Percentiles rank a stretch among this genome's conserved stretches.
Conservation (phyloP, 2,888 invertebrate species). For the Digitonthophagus gazella region DNA sequence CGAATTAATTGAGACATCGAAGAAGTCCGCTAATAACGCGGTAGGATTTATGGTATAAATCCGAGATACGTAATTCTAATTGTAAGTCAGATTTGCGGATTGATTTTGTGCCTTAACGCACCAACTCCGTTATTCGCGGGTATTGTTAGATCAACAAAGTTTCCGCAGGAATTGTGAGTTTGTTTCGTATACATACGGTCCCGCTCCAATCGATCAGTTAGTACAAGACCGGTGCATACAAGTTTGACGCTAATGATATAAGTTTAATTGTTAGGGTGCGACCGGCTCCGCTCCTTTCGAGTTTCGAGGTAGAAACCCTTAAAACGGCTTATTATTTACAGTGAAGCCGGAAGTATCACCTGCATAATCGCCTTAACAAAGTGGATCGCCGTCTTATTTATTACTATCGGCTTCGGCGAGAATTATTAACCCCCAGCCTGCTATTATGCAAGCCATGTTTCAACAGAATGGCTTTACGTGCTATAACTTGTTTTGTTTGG, state of each 20-base stretch:
- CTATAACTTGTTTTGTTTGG: background rate
- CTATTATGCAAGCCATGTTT: background rate
- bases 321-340: conserved; percentile 5
- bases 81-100: background rate
- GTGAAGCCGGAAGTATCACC: background rate
- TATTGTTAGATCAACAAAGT: background rate
- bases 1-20: background rate
- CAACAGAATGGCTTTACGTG: background rate
- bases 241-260: conserved; percentile 37
- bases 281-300: background rate
- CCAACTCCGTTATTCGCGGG: background rate
- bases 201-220: background rate
- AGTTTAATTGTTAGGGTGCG: conserved; percentile 35
- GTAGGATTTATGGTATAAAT: background rate
- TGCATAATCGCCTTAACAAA: conserved; percentile 14
- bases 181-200: background rate
- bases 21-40: background rate
- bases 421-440: conserved; percentile 10
- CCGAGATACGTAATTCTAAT: background rate
- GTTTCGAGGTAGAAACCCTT: background rate
- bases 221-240: too few species aligned
- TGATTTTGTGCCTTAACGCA: background rate
- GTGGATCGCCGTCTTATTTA: conserved; percentile 11
- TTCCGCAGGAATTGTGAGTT: background rate
- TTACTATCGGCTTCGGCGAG: background rate